A percentile compares a stretch with the other conserved stretches of the same genome.
phyloP scores from a whole-genome alignment of 2,113 vertebrate genomes.

The Danionella cerebrum region DNA sequence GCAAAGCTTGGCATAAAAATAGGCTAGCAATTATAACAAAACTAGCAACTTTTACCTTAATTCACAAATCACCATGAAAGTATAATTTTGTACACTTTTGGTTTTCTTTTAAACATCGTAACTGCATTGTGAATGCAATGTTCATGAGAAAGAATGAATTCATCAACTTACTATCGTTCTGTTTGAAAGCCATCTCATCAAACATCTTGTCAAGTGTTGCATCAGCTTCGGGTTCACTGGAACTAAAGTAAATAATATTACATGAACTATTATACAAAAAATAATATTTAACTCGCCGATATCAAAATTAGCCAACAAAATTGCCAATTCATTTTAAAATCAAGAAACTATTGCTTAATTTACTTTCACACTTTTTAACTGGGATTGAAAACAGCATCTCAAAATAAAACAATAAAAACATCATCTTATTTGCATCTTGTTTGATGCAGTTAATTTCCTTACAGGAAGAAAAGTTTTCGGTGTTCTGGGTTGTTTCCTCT shows the following conservation, averaged over 20 bases:
- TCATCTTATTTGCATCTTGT: not conserved
- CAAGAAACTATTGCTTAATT: too few relatives aligned
- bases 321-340: too few relatives aligned
- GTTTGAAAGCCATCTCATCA: constrained; percentile 96
- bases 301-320: too few relatives aligned
- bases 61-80: too few relatives aligned
- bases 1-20: too few relatives aligned
- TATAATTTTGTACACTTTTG: too few relatives aligned
- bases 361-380: too few relatives aligned
- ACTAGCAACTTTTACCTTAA: too few relatives aligned
- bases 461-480: constrained; percentile 93
- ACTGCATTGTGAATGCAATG: too few relatives aligned
- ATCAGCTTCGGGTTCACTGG: constrained; percentile 87
- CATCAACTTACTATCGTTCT: constrained; percentile 94
- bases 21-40: too few relatives aligned
- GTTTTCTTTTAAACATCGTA: too few relatives aligned
- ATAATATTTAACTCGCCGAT: not conserved
- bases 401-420: not conserved
- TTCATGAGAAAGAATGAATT: too few relatives aligned
- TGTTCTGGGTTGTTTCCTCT: constrained; percentile 77
- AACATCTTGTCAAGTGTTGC: constrained; percentile 89
- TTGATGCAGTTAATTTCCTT: constrained; percentile 54
- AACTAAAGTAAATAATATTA: constrained; percentile 60
- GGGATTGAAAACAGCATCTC: not conserved
- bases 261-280: not conserved